A percentile compares a stretch with the other conserved stretches of the same genome.
These are phyloP conservation scores for Lycophotia porphyrea DNA, from an alignment of 2,888 invertebrate genomes.

Conservation along the genomic window DNA sequence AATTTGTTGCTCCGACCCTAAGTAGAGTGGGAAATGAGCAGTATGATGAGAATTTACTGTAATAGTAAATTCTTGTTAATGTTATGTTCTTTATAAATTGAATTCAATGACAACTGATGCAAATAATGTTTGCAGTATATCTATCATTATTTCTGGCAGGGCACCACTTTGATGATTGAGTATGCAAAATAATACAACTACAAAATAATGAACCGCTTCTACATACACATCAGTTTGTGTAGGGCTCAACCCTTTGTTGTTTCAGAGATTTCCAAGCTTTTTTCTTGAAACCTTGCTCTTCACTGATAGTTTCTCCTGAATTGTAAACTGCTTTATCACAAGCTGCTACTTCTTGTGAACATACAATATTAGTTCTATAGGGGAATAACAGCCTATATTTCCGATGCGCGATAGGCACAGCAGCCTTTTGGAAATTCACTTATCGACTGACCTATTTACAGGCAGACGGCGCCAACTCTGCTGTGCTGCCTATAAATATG, in stretches of 20 bases:
- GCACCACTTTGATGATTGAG: neutral
- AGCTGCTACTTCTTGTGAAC: neutral
- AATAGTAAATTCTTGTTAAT: neutral
- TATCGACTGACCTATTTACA: no score
- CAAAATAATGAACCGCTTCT: neutral
- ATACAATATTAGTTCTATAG: neutral
- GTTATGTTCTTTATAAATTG: neutral
- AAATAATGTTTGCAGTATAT: neutral
- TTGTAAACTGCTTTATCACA: slow-evolving; percentile 1
- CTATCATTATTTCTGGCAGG: neutral
- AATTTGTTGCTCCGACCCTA: neutral
- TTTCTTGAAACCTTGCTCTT: neutral
- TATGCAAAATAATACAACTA: neutral
- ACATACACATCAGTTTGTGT: neutral
- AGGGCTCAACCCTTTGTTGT: slow-evolving; percentile 7
- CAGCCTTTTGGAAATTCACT: neutral
- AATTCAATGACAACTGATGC: neutral
- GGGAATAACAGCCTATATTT: neutral
- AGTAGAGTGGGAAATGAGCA: neutral
- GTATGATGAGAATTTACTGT: neutral
- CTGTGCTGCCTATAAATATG: slow-evolving; percentile 5
- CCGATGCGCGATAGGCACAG: neutral
- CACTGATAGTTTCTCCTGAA: neutral
- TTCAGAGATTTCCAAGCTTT: neutral
- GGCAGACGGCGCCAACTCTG: neutral